phyloP scores from a whole-genome alignment of 2,113 vertebrate species.

The Malurus alboscapulatus region DNA sequence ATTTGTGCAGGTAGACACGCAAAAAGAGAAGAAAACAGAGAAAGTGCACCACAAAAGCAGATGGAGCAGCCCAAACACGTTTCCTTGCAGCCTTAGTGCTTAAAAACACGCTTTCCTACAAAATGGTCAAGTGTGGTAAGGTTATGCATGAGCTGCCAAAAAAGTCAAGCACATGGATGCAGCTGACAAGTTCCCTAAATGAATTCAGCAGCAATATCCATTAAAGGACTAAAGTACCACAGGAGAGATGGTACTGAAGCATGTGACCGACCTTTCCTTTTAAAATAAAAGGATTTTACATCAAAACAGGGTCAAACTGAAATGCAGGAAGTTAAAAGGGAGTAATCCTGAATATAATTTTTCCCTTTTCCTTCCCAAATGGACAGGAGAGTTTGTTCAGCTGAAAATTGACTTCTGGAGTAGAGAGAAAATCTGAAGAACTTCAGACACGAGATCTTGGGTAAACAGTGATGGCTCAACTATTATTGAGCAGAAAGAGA shows the following conservation, averaged over 20 bases:
- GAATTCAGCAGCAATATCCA: background rate
- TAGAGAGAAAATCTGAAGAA: background rate
- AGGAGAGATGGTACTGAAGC: background rate
- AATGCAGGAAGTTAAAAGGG: background rate
- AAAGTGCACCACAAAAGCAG: background rate
- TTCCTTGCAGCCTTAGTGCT: background rate
- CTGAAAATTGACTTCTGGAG: background rate
- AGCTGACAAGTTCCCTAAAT: background rate
- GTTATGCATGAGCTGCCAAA: background rate
- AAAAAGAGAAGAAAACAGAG: background rate
- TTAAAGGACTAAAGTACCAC: background rate
- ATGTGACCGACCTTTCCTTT: background rate
- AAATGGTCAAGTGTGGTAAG: background rate
- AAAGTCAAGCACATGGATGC: background rate
- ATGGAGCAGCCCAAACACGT: background rate
- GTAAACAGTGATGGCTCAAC: background rate
- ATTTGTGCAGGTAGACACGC: background rate
- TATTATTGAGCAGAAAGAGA: background rate
- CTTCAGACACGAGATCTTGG: background rate
- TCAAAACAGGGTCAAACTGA: background rate
- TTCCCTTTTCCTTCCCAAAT: background rate
- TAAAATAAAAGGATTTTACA: background rate
- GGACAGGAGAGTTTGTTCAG: background rate
- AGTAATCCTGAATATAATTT: background rate
- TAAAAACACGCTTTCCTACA: background rate